Evolutionary conservation across 2,888 invertebrate genomes (phyloP), one percentile per base, ranked within the genome.

Genomic region (Hydrotaea diabolus): DNA sequence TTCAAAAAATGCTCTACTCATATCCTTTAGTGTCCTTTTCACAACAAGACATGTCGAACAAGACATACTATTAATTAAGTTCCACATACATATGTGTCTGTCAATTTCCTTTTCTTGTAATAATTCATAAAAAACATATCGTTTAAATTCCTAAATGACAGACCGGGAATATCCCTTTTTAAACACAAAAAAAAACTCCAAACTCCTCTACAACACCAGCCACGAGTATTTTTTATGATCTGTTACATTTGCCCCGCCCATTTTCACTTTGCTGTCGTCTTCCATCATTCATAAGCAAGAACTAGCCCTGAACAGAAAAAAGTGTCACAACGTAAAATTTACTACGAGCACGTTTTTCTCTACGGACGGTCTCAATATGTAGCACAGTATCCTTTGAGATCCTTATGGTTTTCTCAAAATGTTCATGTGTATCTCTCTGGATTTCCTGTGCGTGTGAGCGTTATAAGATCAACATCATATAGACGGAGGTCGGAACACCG

Each of bases 171-270:
- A 57, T 73, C 23, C 57, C 31, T 59, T 57, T 4, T 39, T 21
- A 13, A 9, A 36, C 23, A 13, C 59, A 4, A 49, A 23, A 31
- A 69, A 31, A 13, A 9, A 36, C 23, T 17, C 59, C 39, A 49
- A 23, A 31, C 75, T 79, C 59, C 79, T 36, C 15, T 53, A 49
- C 79, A 75, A 66, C 15, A 57, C 13, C 1, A 39, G 4, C 39
- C 39, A 39, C 39, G 64, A 73, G 36, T 79, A 87, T 88, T 89
- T 89, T 89, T 88, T 89, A 89, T 87, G 90, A 89, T 87, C 89
- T 89, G 90, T 86, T 87, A 89, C 88, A 88, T 77, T 87, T 86
- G 82, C 80, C 64, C 79, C 77, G 55, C 85, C 85, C 77, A 74
- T 31, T 77, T 36, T 82, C 79, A 77, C 77, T 82, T n/a, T n/a